Evolutionary conservation across 2,113 vertebrate genomes (phyloP).

Genomic region (Hydrochoerus hydrochaeris): DNA sequence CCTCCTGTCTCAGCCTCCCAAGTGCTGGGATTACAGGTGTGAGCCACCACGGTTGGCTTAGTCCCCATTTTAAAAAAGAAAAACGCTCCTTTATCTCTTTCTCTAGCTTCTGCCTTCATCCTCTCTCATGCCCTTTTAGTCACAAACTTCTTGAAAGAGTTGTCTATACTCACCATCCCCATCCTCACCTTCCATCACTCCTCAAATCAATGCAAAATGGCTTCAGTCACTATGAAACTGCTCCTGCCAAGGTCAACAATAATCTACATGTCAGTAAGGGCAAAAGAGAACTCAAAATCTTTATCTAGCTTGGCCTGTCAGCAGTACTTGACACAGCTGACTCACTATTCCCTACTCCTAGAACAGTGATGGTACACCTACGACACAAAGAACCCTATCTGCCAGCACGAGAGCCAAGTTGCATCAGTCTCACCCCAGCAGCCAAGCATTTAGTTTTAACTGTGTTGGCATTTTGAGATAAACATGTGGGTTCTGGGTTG

Average conservation of each 20-base stretch:
- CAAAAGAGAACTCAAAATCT: constrained; percentile 44
- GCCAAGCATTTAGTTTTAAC: neutral
- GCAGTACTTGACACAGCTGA: constrained; percentile 3
- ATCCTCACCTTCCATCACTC: constrained; percentile 79
- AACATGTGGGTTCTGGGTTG: neutral
- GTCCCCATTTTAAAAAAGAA: neutral
- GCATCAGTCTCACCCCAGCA: neutral
- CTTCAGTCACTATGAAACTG: constrained; percentile 79
- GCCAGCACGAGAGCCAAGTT: neutral
- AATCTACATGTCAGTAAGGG: constrained; percentile 76
- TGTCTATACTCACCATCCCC: constrained; percentile 76
- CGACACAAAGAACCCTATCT: neutral
- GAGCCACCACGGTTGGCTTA: too few relatives aligned
- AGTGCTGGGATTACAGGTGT: too few relatives aligned
- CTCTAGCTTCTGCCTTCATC: constrained; percentile 44
- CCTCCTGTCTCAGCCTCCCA: too few relatives aligned
- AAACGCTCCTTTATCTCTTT: neutral
- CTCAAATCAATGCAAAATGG: constrained; percentile 79
- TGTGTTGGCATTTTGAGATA: neutral
- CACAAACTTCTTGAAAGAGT: constrained; percentile 64
- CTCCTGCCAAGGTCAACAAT: constrained; percentile 79
- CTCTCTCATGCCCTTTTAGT: constrained; percentile 56
- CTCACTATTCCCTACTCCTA: neutral
- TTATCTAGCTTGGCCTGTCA: constrained; percentile 54
- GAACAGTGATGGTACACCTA: neutral